Conservation (phyloP, 2,888 invertebrate genomes). For the Pachycephus smyrnensis region DNA sequence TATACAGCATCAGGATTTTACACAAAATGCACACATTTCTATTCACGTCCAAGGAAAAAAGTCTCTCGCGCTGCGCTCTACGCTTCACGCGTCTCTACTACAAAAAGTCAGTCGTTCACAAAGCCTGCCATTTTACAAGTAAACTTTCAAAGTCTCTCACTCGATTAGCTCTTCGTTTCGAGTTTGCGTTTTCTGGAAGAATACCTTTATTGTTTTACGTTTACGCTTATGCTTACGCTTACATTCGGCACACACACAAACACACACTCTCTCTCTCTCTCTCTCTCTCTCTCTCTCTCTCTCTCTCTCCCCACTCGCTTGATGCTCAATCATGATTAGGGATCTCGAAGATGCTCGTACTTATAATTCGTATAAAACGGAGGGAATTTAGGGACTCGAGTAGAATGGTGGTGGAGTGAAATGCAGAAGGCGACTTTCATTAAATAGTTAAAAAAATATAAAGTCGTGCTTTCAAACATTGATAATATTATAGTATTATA, state of each 20-base stretch:
- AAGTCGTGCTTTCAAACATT: conserved; percentile 23
- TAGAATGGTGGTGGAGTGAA: no score
- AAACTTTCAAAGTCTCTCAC: conserved; percentile 4
- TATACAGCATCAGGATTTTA: conserved; percentile 18
- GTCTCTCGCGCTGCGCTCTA: background rate
- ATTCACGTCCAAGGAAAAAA: background rate
- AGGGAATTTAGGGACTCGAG: background rate
- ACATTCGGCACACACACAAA: conserved; percentile 16
- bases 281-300: background rate
- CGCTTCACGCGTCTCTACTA: background rate
- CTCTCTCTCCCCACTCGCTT: background rate
- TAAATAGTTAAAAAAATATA: conserved; percentile 27
- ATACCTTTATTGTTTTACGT: background rate
- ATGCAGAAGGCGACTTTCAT: conserved; percentile 1
- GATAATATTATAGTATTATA: conserved; percentile 5
- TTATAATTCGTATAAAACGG: conserved; percentile 3
- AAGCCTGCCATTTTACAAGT: conserved; percentile 1
- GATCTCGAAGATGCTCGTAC: conserved; percentile 58
- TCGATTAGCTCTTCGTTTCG: background rate
- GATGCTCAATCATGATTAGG: conserved; percentile 12
- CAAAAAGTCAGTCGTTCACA: background rate
- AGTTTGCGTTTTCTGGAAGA: background rate
- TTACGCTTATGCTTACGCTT: conserved; percentile 21
- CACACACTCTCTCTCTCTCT: conserved; percentile 14
- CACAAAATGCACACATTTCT: conserved; percentile 4